These are phyloP conservation scores for Oxytorus armatus DNA, from an alignment of 2,888 invertebrate genomes.

Conservation along the genomic window DNA sequence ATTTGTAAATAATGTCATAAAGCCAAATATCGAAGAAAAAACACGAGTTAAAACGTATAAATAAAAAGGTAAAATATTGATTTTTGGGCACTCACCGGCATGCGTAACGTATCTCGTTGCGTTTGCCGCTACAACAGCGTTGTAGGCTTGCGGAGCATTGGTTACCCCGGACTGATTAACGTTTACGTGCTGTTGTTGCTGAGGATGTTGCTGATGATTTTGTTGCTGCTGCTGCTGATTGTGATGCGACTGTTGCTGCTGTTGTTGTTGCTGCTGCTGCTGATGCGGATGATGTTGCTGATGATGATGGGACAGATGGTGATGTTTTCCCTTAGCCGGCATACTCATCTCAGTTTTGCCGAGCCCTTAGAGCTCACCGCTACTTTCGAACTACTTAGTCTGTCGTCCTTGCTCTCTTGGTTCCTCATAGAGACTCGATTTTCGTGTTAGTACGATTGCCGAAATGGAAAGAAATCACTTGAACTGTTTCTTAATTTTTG, in stretches of 20 bases:
- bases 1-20: background rate
- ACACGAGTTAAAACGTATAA: background rate
- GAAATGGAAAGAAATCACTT: conserved; percentile 1
- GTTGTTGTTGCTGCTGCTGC: conserved; percentile 71
- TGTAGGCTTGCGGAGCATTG: conserved; percentile 76
- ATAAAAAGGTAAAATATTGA: background rate
- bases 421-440: conserved; percentile 80
- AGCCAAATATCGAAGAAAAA: background rate
- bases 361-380: conserved; percentile 76
- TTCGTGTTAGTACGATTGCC: conserved; percentile 12
- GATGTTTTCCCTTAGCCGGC: conserved; percentile 80
- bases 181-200: conserved; percentile 74
- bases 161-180: conserved; percentile 75
- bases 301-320: conserved; percentile 78
- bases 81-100: conserved; percentile 75
- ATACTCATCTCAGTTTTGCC: conserved; percentile 79
- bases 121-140: conserved; percentile 75
- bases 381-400: conserved; percentile 76
- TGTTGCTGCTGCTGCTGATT: conserved; percentile 72
- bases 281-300: conserved; percentile 72
- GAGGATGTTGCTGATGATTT: conserved; percentile 72
- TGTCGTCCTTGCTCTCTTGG: conserved; percentile 74
- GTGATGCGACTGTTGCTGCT: conserved; percentile 71
- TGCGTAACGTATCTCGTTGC: conserved; percentile 76
- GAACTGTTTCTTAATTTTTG: background rate